These are phyloP conservation scores for Poeciliopsis turrubarensis DNA, from an alignment of 2,113 vertebrate genomes.

Conservation along the genomic window DNA sequence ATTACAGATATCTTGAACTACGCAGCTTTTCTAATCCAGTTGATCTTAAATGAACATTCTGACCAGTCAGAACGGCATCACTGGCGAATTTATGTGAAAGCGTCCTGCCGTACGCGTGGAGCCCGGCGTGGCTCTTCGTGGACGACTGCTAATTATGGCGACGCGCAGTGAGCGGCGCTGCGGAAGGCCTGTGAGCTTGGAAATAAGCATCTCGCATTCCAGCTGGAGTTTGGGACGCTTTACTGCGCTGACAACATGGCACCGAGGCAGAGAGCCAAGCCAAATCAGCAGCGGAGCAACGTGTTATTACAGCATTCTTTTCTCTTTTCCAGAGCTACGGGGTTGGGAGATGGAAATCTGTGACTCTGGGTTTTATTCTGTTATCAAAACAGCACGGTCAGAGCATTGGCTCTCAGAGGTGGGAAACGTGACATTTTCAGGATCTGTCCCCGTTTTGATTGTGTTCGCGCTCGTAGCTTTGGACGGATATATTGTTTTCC, in stretches of 20 bases:
- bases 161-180: background rate
- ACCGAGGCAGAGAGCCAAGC: slow-evolving; percentile 24
- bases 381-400: background rate
- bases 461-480: background rate
- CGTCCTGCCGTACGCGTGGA: slow-evolving; percentile 19
- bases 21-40: too few species aligned
- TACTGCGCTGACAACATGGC: slow-evolving; percentile 28
- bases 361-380: background rate
- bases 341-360: background rate
- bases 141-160: slow-evolving; percentile 6
- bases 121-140: background rate
- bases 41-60: too few species aligned
- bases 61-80: too few species aligned
- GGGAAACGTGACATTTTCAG: background rate
- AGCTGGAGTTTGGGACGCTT: slow-evolving; percentile 16
- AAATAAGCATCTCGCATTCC: slow-evolving; percentile 8
- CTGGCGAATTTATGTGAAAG: too few species aligned
- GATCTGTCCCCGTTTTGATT: background rate
- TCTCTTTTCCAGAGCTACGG: background rate
- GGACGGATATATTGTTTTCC: background rate
- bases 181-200: too few species aligned
- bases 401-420: background rate
- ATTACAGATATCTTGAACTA: too few species aligned
- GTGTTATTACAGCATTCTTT: slow-evolving; percentile 49
- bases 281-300: slow-evolving; percentile 44